Conservation (phyloP, 2,113 vertebrate genomes). For the Vimba vimba region DNA sequence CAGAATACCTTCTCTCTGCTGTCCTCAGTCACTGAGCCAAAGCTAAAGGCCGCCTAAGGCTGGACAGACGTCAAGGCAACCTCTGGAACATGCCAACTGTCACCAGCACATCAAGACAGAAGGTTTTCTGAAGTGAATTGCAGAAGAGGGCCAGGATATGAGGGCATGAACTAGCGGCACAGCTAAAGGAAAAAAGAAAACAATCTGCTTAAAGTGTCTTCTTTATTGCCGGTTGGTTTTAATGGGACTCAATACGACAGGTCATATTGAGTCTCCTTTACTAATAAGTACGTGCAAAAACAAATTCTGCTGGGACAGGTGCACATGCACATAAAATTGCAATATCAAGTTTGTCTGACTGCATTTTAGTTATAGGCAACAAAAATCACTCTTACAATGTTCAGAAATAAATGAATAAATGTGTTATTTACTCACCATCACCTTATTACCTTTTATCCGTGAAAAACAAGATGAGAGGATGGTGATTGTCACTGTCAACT, state of each 20-base stretch:
- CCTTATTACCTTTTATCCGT: background rate
- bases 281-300: background rate
- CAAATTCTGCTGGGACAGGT: background rate
- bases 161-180: conserved; percentile 13
- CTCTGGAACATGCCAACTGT: conserved; percentile 56
- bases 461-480: background rate
- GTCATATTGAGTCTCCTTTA: background rate
- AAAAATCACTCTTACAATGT: background rate
- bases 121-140: conserved; percentile 21
- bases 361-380: background rate
- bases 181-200: background rate
- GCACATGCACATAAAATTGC: background rate
- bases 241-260: background rate
- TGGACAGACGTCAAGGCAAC: conserved; percentile 55
- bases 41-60: conserved; percentile 48
- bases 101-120: conserved; percentile 44
- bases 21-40: conserved; percentile 50
- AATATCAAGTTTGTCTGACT: too few relatives aligned
- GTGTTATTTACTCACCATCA: background rate
- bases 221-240: background rate
- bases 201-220: background rate
- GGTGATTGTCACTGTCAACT: too few relatives aligned
- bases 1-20: conserved; percentile 39
- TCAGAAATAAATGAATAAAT: background rate
- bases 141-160: conserved; percentile 5